Conservation (phyloP, 2,797 vertebrate genomes). For the Falco berigora region DNA sequence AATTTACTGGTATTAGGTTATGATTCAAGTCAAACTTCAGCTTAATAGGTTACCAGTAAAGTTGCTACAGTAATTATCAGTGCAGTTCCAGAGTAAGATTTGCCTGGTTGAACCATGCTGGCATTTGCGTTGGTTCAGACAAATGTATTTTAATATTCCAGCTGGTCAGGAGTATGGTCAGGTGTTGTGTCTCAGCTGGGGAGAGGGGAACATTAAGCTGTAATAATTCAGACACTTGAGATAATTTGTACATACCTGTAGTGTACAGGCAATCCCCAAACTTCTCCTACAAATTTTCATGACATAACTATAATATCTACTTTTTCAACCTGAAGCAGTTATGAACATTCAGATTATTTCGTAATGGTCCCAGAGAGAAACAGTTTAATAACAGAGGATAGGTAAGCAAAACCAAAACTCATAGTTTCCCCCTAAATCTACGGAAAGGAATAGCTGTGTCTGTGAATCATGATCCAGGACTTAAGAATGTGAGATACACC, state of each 20-base stretch:
- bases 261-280: not conserved
- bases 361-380: not conserved
- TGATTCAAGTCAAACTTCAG: not conserved
- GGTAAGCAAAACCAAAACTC: not conserved
- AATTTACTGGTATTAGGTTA: not conserved
- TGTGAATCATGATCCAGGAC: not conserved
- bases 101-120: not conserved
- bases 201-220: not conserved
- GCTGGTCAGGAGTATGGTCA: not conserved
- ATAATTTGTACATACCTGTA: not conserved
- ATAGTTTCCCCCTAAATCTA: not conserved
- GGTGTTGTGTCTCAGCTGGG: not conserved
- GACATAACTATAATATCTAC: not conserved
- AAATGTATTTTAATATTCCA: not conserved
- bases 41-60: constrained; percentile 20
- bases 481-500: not conserved
- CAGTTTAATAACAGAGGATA: not conserved
- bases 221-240: not conserved
- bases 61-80: not conserved
- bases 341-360: not conserved
- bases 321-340: not conserved
- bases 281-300: not conserved
- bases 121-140: not conserved
- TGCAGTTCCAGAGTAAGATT: not conserved
- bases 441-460: not conserved